Conservation (phyloP, 2,888 invertebrate genomes). For the Anthrax anthrax region DNA sequence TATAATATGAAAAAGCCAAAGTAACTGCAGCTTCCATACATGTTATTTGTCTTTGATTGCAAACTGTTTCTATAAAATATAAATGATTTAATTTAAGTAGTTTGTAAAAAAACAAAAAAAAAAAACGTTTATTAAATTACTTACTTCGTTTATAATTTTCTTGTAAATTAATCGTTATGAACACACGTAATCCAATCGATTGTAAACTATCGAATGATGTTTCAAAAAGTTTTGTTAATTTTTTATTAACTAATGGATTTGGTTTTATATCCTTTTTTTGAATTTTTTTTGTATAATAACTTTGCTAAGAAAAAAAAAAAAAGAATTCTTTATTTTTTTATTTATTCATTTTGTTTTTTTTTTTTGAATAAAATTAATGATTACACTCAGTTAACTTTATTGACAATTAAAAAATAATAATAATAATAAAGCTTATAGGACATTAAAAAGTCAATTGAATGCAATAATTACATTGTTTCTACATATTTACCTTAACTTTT, state of each 20-base stretch:
- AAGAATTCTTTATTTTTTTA: neutral
- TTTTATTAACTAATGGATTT: neutral
- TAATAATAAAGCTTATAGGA: no score
- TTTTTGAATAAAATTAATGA: no score
- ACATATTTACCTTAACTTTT: constrained; percentile 10
- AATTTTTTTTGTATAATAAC: constrained; percentile 3
- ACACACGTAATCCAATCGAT: constrained; percentile 18
- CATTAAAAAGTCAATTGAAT: no score
- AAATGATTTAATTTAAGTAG: no score
- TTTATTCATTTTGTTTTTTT: no score
- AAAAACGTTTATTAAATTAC: neutral
- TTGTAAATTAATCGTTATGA: constrained; percentile 28
- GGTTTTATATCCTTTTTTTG: neutral
- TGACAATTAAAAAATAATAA: no score
- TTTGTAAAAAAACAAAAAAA: no score
- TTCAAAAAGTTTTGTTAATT: constrained; percentile 6
- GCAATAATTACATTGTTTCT: no score
- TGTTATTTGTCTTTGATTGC: constrained; percentile 17
- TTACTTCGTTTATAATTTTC: constrained; percentile 22
- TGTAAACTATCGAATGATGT: constrained; percentile 11
- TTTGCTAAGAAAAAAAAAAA: constrained; percentile 2
- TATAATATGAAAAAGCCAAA: constrained; percentile 26
- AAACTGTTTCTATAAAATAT: constrained; percentile 16
- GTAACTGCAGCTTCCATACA: constrained; percentile 26
- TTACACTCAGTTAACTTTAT: no score